phyloP scores from a whole-genome alignment of 2,888 invertebrate genomes.

The Xiphydria camelus region DNA sequence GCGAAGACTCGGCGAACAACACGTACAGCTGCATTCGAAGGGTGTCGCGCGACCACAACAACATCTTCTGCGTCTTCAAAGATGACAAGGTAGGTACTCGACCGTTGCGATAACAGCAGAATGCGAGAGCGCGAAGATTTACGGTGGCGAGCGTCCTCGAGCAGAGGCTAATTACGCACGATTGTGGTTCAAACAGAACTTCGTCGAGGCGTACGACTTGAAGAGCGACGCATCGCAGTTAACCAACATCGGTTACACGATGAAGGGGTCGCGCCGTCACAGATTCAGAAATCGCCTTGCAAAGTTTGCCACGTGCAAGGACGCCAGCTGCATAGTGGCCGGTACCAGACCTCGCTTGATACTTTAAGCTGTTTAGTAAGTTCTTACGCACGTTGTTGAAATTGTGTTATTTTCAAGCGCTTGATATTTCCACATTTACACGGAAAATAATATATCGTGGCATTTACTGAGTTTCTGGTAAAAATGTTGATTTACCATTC shows the following conservation, averaged over 20 bases:
- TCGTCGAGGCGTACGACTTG: conserved; percentile 78
- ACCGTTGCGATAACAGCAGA: too few species aligned
- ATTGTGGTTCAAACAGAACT: conserved; percentile 61
- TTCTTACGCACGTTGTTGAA: too few species aligned
- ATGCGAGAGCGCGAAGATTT: too few species aligned
- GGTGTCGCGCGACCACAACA: conserved; percentile 61
- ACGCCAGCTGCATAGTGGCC: conserved; percentile 26
- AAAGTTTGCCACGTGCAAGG: conserved; percentile 35
- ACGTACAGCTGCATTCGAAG: conserved; percentile 79
- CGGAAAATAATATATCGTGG: too few species aligned
- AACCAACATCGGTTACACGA: conserved; percentile 61
- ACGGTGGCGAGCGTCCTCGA: too few species aligned
- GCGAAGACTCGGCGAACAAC: conserved; percentile 83
- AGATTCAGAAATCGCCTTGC: conserved; percentile 39
- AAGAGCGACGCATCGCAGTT: conserved; percentile 73
- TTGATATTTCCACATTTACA: too few species aligned
- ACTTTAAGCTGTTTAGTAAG: too few species aligned
- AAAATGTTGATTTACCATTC: too few species aligned
- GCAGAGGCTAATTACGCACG: too few species aligned
- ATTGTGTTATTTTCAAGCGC: too few species aligned
- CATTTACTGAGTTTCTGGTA: too few species aligned
- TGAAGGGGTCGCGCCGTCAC: conserved; percentile 31
- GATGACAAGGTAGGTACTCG: conserved; percentile 60
- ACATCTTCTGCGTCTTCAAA: conserved; percentile 68
- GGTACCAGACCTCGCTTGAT: too few species aligned